Evolutionary conservation across 2,113 vertebrate genomes (phyloP), one percentile per base, ranked within the genome.

Genomic region (Colinus virginianus): DNA sequence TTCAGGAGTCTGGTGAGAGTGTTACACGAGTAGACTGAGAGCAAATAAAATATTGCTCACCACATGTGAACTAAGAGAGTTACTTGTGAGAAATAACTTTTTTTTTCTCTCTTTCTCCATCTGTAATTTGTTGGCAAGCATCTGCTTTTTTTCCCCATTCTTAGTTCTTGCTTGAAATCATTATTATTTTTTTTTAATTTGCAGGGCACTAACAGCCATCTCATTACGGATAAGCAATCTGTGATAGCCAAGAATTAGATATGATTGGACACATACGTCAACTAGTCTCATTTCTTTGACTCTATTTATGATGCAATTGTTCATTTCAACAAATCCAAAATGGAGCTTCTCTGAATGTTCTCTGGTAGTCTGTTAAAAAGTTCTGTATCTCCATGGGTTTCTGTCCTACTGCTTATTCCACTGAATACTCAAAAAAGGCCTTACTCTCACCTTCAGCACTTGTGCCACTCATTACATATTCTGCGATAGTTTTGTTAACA

Each of bases 61-160:
- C 84, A 70, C 17, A 77, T 34, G 16, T 77, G 40, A 94, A 56
- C 61, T 49, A 48, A 62, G 42, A 93, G 13, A 71, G 9, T 72
- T 68, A 61, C 68, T 80, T 28, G n/a, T 61, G 51, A 56, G 43
- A 61, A 87, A 91, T 70, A 85, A 89, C 79, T 92, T 89, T 83
- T 90, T 91, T 70, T 85, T 91, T 80, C 23, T 34, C 20, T 90
- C 36, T 83, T 88, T 87, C 79, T 90, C 76, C 42, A 80, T 63
- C 86, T 91, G 43, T 26, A 89, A 90, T 90, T 87, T 91, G 32
- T 92, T 71, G 91, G n/a, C n/a, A 77, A 91, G 59, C 51, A 71
- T 64, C 62, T 62, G 36, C 20, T 68, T 15, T 2, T 61, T 66
- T 58, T 8, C 28, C 28, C 11, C 25, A 1, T 26, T 51, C 89